phyloP scores from a whole-genome alignment of 2,113 vertebrate species.

The Paedocypris sp. region DNA sequence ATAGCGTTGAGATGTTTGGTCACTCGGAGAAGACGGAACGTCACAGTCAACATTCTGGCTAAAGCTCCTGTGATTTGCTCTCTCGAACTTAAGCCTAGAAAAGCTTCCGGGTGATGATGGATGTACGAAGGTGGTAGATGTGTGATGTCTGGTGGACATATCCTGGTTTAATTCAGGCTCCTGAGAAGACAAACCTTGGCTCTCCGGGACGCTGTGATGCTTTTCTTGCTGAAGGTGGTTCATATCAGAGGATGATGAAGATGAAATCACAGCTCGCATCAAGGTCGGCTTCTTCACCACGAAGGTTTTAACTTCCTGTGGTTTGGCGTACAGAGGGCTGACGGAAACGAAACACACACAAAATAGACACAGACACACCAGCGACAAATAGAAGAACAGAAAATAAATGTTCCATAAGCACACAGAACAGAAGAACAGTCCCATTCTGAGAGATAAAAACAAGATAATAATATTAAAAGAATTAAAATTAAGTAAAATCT shows the following conservation, averaged over 20 bases:
- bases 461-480: too few species aligned
- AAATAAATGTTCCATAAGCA: conserved; percentile 2
- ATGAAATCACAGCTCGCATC: conserved; percentile 30
- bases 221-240: neutral
- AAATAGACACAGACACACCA: conserved; percentile 10
- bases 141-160: neutral
- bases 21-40: neutral
- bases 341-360: conserved; percentile 14
- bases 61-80: neutral
- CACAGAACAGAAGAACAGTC: neutral
- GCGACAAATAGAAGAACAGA: neutral
- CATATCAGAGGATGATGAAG: neutral
- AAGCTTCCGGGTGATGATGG: too few species aligned
- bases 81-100: too few species aligned
- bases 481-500: too few species aligned
- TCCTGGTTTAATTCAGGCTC: too few species aligned
- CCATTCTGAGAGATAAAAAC: too few species aligned
- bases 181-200: too few species aligned
- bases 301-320: conserved; percentile 27
- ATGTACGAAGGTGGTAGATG: neutral
- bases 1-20: too few species aligned
- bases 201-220: neutral
- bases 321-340: conserved; percentile 21
- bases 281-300: conserved; percentile 26
- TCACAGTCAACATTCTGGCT: neutral